Evolutionary conservation across 2,888 invertebrate species (phyloP), one percentile per base, ranked within the genome.

Genomic region (Hydrotaea cyrtoneurina): DNA sequence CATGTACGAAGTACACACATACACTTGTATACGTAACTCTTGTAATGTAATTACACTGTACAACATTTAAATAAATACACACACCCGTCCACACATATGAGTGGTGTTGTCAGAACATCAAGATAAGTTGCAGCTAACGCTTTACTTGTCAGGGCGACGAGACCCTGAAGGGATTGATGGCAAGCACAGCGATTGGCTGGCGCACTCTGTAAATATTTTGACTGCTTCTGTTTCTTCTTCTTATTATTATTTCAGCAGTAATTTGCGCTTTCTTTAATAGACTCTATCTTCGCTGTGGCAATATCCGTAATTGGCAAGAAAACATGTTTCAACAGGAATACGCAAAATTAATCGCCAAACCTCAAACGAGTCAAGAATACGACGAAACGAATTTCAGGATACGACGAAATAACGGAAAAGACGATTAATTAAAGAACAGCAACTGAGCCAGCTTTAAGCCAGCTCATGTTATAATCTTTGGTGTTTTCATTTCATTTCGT

Each of bases 21-120:
- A 36, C 69, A 80, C 59, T 78, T 82, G 86, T 72, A 59, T 77
- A 77, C 69, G 39, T 5, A 83, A 69, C 78, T 79, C 79, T 69
- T 69, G 50, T 71, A 85, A 85, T 55, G 77, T 77, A 85, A 85
- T 82, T 82, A 85, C 85, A 85, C 85, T 77, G 85, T 82, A 46
- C 77, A 71, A 46, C 85, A 85, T 57, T 43, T 69, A 69, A 10
- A 23, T 43, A 43, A 39, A 39, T 17, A 69, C 23, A 21, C 23
- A 46, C 1, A 31, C 31, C 10, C n/a, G 3, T 11, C 5, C 62
- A 62, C 21, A 31, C 17, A 31, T 8, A n/a, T n/a, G 7, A 11
- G 5, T 57, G 26, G 8, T 13, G 11, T 0, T 23, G 31, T 10
- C n/a, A 10, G 31, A 62, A 62, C 50, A 62, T 46, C 69, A 59